Evolutionary conservation across 2,888 invertebrate genomes (phyloP).

Genomic region (Herminia tarsipennalis): DNA sequence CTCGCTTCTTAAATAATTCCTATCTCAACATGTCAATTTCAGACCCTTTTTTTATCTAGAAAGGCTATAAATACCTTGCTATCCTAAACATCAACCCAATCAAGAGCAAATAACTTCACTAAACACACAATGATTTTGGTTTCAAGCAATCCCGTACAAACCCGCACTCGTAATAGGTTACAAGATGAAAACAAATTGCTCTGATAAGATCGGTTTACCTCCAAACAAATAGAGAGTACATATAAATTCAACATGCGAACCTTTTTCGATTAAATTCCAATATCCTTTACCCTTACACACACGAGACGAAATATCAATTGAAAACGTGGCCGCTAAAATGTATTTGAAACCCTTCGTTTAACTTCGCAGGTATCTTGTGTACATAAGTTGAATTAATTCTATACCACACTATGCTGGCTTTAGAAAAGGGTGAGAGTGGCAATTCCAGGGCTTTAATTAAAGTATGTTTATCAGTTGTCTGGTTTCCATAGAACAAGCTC

Average conservation of each 20-base stretch:
- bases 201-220: neutral
- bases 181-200: constrained; percentile 5
- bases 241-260: constrained; percentile 8
- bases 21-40: too few relatives aligned
- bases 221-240: constrained; percentile 1
- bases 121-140: neutral
- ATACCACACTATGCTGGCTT: too few relatives aligned
- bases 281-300: constrained; percentile 2
- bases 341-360: neutral
- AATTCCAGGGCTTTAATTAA: too few relatives aligned
- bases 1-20: too few relatives aligned
- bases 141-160: constrained; percentile 4
- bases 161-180: constrained; percentile 8
- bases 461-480: too few relatives aligned
- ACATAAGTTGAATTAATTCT: too few relatives aligned
- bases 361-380: too few relatives aligned
- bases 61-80: too few relatives aligned
- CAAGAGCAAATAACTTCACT: neutral
- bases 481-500: too few relatives aligned
- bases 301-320: constrained; percentile 1
- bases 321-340: neutral
- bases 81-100: neutral
- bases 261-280: constrained; percentile 13
- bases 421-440: too few relatives aligned
- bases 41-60: too few relatives aligned